Conservation (phyloP, 2,113 vertebrate genomes). For the Microtus montanus region DNA sequence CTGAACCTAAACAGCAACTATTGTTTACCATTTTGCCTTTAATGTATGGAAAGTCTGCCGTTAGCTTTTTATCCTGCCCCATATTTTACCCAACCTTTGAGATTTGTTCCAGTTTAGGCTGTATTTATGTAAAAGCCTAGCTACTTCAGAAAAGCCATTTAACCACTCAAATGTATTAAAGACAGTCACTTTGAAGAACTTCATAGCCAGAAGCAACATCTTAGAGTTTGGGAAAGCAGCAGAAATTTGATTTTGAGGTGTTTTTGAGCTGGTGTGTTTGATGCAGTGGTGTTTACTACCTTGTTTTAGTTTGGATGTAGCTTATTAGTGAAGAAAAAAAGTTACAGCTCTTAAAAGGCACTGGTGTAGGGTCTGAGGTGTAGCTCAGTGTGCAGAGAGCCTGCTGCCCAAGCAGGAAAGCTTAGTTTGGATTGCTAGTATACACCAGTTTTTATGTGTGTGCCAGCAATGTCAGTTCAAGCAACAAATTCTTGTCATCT, state of each 20-base stretch:
- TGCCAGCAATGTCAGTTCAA: neutral
- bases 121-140: neutral
- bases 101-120: neutral
- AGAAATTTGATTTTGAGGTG: neutral
- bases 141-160: neutral
- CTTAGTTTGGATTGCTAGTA: neutral
- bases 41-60: neutral
- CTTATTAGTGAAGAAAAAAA: neutral
- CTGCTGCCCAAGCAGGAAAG: neutral
- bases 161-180: neutral
- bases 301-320: neutral
- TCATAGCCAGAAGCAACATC: neutral
- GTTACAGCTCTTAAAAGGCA: neutral
- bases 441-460: too few relatives aligned
- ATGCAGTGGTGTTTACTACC: neutral
- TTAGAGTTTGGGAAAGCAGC: neutral
- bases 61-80: neutral
- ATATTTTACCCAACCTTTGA: neutral
- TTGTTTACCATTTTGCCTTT: neutral
- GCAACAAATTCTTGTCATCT: neutral
- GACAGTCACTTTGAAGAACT: neutral
- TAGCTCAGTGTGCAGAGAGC: neutral
- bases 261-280: slow-evolving; percentile 22
- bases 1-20: neutral
- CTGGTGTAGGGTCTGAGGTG: neutral